A percentile compares a stretch with the other conserved stretches of the same genome.
These are phyloP conservation scores for Callocephalon fimbriatum DNA, from an alignment of 2,113 vertebrate species.

Conservation along the genomic window DNA sequence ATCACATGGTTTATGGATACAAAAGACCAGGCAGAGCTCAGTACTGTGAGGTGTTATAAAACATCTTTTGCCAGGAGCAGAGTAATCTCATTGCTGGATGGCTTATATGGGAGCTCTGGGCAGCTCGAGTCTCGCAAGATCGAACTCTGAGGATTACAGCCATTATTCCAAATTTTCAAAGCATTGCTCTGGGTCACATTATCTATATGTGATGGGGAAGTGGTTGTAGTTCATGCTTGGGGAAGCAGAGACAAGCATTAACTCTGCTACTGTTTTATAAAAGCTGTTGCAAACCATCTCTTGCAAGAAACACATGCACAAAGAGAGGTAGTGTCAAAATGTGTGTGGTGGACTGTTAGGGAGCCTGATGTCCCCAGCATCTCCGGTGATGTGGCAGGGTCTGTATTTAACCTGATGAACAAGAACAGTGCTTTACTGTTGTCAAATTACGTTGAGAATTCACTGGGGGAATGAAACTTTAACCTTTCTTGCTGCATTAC, in stretches of 20 bases:
- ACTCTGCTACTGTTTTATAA: not conserved
- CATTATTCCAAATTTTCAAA: constrained; percentile 14
- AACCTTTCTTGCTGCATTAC: not conserved
- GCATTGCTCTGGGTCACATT: not conserved
- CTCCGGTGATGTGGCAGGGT: not conserved
- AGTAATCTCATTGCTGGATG: not conserved
- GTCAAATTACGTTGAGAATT: not conserved
- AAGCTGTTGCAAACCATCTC: not conserved
- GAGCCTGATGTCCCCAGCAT: not conserved
- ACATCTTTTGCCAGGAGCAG: not conserved
- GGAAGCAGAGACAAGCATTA: not conserved
- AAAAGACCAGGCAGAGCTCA: not conserved
- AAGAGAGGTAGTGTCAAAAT: not conserved
- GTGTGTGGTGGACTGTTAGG: not conserved
- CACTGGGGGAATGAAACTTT: not conserved
- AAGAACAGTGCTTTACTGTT: not conserved
- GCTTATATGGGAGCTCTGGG: constrained; percentile 4
- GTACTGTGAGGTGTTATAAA: not conserved
- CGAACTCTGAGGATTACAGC: not conserved
- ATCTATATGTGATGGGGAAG: not conserved
- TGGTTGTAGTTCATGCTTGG: not conserved
- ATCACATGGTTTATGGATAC: not conserved
- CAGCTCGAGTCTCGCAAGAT: not conserved
- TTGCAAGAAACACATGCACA: not conserved
- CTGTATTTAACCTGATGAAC: not conserved